Evolutionary conservation across 2,113 vertebrate species (phyloP).

Genomic region (Gobio gobio): DNA sequence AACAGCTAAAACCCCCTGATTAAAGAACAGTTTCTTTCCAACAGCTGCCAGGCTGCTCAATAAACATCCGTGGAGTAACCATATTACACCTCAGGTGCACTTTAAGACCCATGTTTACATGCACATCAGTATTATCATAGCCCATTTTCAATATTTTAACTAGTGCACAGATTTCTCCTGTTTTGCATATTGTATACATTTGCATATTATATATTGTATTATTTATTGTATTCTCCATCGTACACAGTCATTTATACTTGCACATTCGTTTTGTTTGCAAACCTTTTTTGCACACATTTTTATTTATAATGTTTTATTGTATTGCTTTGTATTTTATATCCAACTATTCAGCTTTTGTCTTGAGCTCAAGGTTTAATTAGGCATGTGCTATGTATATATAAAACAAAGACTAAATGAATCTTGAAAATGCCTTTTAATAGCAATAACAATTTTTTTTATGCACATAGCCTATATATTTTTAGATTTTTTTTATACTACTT

Average conservation of each 20-base stretch:
- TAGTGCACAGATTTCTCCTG: not conserved
- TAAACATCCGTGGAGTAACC: not conserved
- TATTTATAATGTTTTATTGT: not conserved
- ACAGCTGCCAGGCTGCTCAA: not conserved
- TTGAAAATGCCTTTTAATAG: not conserved
- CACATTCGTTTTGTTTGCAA: not conserved
- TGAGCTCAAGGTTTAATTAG: not conserved
- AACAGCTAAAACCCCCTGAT: conserved; percentile 5
- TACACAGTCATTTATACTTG: not conserved
- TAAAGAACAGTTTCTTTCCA: not conserved
- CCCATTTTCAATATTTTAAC: not conserved
- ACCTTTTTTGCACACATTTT: not conserved
- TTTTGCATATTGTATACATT: not conserved
- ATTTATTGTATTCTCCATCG: too few relatives aligned
- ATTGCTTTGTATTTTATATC: not conserved
- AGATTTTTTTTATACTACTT: not conserved
- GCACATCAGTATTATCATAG: not conserved
- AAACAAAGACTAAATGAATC: not conserved
- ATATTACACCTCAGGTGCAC: not conserved
- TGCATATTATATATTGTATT: not conserved
- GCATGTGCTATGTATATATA: not conserved
- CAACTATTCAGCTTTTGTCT: not conserved
- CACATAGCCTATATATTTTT: too few relatives aligned
- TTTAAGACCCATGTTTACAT: not conserved
- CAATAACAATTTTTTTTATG: not conserved